phyloP scores from a whole-genome alignment of 1,140 invertebrate genomes.

The Philopotamus ludificatus region DNA sequence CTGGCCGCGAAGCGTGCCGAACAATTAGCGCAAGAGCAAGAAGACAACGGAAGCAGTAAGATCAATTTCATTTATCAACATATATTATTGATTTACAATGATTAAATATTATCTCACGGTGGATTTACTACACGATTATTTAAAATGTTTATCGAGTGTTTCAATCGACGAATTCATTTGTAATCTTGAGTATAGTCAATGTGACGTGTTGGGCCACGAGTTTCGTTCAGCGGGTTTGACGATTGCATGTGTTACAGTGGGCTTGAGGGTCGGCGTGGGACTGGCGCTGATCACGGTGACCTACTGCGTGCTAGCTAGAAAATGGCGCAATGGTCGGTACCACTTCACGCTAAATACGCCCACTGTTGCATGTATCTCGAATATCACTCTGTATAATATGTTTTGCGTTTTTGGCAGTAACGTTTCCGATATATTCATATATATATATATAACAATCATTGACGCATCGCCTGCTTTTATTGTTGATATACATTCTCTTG shows the following conservation, averaged over 20 bases:
- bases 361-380: conserved; percentile 35
- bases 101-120: neutral
- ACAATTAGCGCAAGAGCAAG: conserved; percentile 48
- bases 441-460: neutral
- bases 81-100: neutral
- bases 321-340: conserved; percentile 44
- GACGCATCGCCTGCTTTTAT: conserved; percentile 4
- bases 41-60: conserved; percentile 33
- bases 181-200: neutral
- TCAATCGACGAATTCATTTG: neutral
- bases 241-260: conserved; percentile 38
- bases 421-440: neutral
- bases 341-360: conserved; percentile 34
- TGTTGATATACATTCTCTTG: conserved; percentile 21
- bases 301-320: conserved; percentile 41
- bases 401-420: neutral
- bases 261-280: conserved; percentile 40
- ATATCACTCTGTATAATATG: neutral
- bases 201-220: conserved; percentile 22
- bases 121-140: neutral
- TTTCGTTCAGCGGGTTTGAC: conserved; percentile 7
- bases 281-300: conserved; percentile 38
- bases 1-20: conserved; percentile 41
- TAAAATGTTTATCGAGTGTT: neutral
- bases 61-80: neutral